Conservation (phyloP, 2,888 invertebrate species). For the Patella caerulea region DNA sequence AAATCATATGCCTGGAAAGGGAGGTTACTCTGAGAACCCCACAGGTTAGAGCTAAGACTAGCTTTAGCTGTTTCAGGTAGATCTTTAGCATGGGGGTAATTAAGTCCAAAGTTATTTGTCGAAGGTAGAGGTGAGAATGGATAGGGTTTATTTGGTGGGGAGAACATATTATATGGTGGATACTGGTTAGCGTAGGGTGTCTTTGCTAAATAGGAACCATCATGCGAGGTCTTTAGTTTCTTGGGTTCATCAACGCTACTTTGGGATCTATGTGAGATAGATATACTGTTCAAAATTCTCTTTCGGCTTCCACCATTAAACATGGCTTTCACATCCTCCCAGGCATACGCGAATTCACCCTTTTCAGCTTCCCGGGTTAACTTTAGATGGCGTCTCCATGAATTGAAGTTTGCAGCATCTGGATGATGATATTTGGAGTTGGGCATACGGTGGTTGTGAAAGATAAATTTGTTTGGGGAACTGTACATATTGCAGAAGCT, state of each 20-base stretch:
- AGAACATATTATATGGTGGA: slow-evolving; percentile 45
- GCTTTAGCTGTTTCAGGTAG: slow-evolving; percentile 32
- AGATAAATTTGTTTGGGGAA: slow-evolving; percentile 98
- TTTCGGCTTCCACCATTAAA: slow-evolving; percentile 97
- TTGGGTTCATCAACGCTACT: background rate
- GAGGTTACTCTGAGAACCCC: slow-evolving; percentile 40
- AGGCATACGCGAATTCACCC: slow-evolving; percentile 77
- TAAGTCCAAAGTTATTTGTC: slow-evolving; percentile 41
- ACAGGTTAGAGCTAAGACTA: slow-evolving; percentile 29
- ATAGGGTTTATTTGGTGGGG: slow-evolving; percentile 46
- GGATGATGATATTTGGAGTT: slow-evolving; percentile 85
- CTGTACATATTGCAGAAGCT: slow-evolving; percentile 93
- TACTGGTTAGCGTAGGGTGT: slow-evolving; percentile 43
- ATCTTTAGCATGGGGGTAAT: slow-evolving; percentile 42
- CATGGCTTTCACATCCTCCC: slow-evolving; percentile 99
- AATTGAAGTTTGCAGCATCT: slow-evolving; percentile 98
- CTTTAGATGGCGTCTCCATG: slow-evolving; percentile 96
- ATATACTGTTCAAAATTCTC: slow-evolving; percentile 71
- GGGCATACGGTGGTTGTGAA: slow-evolving; percentile 87
- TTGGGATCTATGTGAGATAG: slow-evolving; percentile 16
- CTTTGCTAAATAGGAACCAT: slow-evolving; percentile 34
- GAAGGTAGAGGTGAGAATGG: slow-evolving; percentile 41
- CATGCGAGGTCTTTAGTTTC: slow-evolving; percentile 27
- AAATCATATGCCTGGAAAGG: slow-evolving; percentile 51
- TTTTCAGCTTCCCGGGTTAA: slow-evolving; percentile 76